Evolutionary conservation across 2,797 vertebrate genomes (phyloP).

Genomic region (Perodicticus potto): DNA sequence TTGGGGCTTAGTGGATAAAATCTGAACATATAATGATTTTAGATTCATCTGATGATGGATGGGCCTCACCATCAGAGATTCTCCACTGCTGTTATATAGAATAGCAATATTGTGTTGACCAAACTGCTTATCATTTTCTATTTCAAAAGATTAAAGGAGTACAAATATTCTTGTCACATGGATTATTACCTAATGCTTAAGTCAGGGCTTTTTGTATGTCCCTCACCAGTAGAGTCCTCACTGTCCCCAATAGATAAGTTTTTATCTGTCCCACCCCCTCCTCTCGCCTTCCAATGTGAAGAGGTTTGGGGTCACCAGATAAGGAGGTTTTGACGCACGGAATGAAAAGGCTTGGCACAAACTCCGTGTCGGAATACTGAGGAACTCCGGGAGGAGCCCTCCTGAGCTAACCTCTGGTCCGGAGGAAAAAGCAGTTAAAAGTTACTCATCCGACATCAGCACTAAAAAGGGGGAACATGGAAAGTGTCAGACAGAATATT

Average conservation of each 20-base stretch:
- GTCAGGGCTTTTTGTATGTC: background rate
- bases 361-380: no score
- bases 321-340: no score
- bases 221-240: background rate
- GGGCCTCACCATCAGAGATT: background rate
- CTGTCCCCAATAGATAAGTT: background rate
- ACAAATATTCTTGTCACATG: background rate
- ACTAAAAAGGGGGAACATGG: no score
- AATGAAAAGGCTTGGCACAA: no score
- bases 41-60: background rate
- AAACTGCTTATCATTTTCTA: background rate
- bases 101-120: background rate
- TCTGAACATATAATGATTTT: background rate
- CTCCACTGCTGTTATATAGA: background rate
- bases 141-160: no score
- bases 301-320: no score
- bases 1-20: background rate
- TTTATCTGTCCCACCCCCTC: background rate
- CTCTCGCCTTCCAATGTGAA: background rate
- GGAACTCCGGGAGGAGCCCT: no score
- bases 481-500: no score
- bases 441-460: no score
- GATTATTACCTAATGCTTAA: background rate
- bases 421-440: no score
- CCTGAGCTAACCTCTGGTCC: no score